Base-by-base conservation (phyloP, 2,888 invertebrate species). In the Acrobasis suavella region DNA sequence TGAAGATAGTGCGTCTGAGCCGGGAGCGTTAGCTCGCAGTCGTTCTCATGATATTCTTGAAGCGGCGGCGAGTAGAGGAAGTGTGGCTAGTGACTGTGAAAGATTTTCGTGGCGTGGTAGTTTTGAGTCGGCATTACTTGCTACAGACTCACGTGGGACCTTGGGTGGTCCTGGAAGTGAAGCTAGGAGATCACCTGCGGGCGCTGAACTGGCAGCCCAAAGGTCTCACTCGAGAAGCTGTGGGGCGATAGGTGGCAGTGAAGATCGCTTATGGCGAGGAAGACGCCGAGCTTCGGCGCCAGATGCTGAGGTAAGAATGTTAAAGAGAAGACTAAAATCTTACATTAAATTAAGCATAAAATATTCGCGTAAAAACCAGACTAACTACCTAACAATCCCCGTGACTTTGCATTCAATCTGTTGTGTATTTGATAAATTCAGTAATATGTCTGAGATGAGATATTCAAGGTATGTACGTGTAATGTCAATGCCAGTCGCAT, bases 101-200 rank as follows among this genome's bases (percentile, higher is more conserved):
- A 93, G 97, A 70, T 97, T 97, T 87, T 97, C 97, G 77, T 97
- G 97, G 97, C 94, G 97, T 67, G 97, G 97, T 71, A 97, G 97
- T 88, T 97, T 97, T 86, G 97, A 97, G 83, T 97, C 97, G n/a
- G 97, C 97, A 51, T 90, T 97, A 64, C 94, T 97, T 87, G 97
- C 97, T 12, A 96, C 97, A 1, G 97, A 97, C 84, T 97, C 97
- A 9, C 93, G 97, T 71, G 97, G 96, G 50, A 96, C 96, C 72
- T 86, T 97, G 64, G 95, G 94, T 42, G 95, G 95, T 63, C 95
- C 95, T 55, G 96, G 96, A 3, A 96, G 96, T 68, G 94, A 97
- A 72, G 96, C 96, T 12, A 95, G 96, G 64, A 93, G 97, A 65
- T 94, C 97, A 39, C 97, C 97, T 1, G 97, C 97, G 56, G 97